phyloP scores from a whole-genome alignment of 1,140 invertebrate genomes.

The Hycleus phaleratus region DNA sequence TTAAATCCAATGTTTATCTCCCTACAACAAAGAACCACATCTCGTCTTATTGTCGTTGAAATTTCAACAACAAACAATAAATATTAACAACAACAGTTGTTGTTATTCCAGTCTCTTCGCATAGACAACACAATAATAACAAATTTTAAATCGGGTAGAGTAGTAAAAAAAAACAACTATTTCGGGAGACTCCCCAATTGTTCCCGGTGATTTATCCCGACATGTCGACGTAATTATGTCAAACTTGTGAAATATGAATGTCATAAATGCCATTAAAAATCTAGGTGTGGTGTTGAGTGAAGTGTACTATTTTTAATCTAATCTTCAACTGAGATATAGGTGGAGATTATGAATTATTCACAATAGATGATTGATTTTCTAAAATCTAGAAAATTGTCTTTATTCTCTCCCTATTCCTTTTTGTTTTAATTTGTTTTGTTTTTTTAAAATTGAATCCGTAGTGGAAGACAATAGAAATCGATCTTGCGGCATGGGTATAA shows the following conservation, averaged over 20 bases:
- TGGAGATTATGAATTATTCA: too few species aligned
- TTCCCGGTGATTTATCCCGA: background rate
- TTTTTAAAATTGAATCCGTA: background rate
- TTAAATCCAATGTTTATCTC: too few species aligned
- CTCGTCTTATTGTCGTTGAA: too few species aligned
- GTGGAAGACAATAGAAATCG: conserved; percentile 24
- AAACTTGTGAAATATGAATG: background rate
- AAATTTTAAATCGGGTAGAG: background rate
- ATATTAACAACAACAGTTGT: too few species aligned
- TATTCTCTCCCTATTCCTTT: too few species aligned
- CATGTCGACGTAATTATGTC: background rate
- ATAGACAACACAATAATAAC: background rate
- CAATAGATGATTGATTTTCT: too few species aligned
- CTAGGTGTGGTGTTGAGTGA: background rate
- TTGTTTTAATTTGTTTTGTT: background rate
- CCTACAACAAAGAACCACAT: too few species aligned
- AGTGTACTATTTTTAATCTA: background rate
- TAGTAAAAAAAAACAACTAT: background rate
- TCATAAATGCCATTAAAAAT: background rate
- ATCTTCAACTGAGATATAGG: too few species aligned
- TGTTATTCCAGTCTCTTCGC: background rate
- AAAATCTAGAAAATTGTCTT: too few species aligned
- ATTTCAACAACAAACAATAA: too few species aligned
- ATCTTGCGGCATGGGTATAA: conserved; percentile 19
- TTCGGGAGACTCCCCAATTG: background rate